Base-by-base conservation (phyloP, 2,888 invertebrate species). In the Xylophagus ater region DNA sequence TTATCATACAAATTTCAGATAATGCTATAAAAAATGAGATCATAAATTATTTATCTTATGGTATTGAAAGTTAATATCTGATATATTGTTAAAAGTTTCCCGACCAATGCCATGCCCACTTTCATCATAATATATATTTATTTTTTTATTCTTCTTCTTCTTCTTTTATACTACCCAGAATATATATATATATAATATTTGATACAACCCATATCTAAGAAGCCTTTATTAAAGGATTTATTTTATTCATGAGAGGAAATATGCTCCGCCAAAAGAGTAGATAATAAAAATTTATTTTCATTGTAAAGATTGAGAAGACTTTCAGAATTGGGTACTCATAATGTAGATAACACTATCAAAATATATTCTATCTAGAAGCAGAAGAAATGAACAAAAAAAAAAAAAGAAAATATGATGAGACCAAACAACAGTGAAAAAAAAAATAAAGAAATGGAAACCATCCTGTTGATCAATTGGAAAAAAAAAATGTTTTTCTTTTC, bases 1-100 rank as follows among this genome's bases (percentile, higher is more conserved):
- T 31, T 15, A 14, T 31, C 17, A 31, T 19, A 15, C 18, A 38
- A 42, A 42, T 38, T 41, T 20, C 28, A 15, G 10, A 25, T 42
- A 42, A 43, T 43, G 24, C 39, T 31, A 36, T 34, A n/a, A n/a
- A 35, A 33, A 43, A 43, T 39, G 39, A 13, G 15, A 21, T 32
- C 34, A 44, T 44, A 44, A 44, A 44, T 41, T 44, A 44, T 41
- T 41, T 44, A 44, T 40, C 32, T 37, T 33, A 20, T 37, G 37
- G 44, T 41, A 44, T 44, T 44, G 44, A 44, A 41, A 44, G 41
- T 41, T 44, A 41, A 44, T 44, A 43, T 40, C 35, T 40, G 32
- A 40, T 38, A 40, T 43, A 38, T 37, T 32, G 30, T 40, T 34
- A 34, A 40, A 40, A 31, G 17, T 29, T 33, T 6, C 33, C 20